Percentiles rank a stretch among this genome's conserved stretches.
Evolutionary conservation across 2,888 invertebrate species (phyloP).

Genomic region (Athalia rosae): DNA sequence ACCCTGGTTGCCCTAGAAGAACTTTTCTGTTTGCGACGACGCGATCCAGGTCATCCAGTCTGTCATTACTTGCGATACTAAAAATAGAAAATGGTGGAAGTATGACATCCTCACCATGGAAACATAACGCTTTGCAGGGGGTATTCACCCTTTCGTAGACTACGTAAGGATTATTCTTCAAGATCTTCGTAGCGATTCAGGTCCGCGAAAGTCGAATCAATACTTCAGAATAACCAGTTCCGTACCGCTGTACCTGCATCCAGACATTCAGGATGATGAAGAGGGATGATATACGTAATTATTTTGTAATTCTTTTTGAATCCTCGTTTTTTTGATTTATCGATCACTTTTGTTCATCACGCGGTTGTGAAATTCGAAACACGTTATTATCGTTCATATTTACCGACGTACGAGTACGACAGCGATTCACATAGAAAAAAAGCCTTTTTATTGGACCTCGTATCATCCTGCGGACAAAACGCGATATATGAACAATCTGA

Average conservation of each 20-base stretch:
- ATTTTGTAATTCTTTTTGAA: no score
- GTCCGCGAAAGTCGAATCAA: conserved; percentile 18
- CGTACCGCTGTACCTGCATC: no score
- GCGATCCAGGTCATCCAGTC: not conserved
- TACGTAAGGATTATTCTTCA: not conserved
- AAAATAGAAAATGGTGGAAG: conserved; percentile 34
- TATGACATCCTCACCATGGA: conserved; percentile 25
- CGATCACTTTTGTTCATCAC: no score
- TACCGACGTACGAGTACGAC: no score
- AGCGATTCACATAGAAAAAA: not conserved
- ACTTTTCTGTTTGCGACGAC: not conserved
- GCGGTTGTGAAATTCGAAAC: no score
- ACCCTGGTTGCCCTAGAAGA: not conserved
- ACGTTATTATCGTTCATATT: no score
- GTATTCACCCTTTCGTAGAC: conserved; percentile 37
- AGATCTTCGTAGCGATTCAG: conserved; percentile 3
- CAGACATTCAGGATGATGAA: no score
- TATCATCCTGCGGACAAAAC: not conserved
- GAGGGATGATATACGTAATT: no score
- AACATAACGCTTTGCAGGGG: conserved; percentile 3
- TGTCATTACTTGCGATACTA: not conserved
- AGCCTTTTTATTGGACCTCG: not conserved
- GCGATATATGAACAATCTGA: not conserved
- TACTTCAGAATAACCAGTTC: not conserved
- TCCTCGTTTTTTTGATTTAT: no score